Evolutionary conservation across 2,113 vertebrate species (phyloP).

Genomic region (Phylloscopus whistleri): DNA sequence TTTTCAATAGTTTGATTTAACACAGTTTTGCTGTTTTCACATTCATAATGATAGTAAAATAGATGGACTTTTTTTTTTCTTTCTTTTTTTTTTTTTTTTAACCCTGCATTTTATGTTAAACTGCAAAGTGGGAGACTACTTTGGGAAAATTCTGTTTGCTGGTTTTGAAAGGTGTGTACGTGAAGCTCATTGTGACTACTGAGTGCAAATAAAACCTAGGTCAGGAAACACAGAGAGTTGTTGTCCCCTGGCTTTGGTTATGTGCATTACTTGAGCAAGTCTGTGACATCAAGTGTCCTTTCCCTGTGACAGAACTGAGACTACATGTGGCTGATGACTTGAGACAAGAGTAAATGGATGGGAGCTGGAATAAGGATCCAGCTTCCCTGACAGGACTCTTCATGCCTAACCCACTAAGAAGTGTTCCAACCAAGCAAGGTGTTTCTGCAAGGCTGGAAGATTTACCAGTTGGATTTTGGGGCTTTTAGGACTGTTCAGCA

Average conservation of each 20-base stretch:
- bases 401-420: not conserved
- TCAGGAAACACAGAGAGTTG: not conserved
- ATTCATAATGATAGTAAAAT: not conserved
- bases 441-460: not conserved
- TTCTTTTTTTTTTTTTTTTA: not conserved
- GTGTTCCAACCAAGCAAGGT: not conserved
- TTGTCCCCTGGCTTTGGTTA: not conserved
- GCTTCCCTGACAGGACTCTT: not conserved
- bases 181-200: not conserved
- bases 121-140: not conserved
- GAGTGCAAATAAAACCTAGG: not conserved
- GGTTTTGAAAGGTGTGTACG: not conserved
- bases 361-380: not conserved
- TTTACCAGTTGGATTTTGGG: not conserved
- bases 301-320: not conserved
- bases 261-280: not conserved
- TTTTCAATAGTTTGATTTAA: not conserved
- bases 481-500: not conserved
- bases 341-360: not conserved
- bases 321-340: not conserved
- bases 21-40: not conserved
- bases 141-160: not conserved
- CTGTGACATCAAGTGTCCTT: not conserved
- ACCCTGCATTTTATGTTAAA: not conserved
- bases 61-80: rapidly evolving